Base-by-base conservation (phyloP, 30 jellyfish, hydroid and myxozoan species). In the Morbakka virulenta region DNA sequence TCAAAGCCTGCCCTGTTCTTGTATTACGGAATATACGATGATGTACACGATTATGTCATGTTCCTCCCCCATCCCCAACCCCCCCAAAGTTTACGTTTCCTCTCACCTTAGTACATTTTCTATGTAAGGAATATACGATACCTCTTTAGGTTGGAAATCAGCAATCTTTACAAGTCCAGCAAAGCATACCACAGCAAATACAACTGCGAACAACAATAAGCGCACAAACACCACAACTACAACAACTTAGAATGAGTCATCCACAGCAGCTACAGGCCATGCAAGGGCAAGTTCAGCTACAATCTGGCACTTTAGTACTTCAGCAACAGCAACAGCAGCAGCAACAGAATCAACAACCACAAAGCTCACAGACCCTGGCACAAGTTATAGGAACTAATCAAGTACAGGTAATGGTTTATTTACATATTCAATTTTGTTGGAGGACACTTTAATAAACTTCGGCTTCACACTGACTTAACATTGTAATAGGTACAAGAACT, bases 181-280 rank as follows among this genome's bases (percentile, higher is more conserved):
- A 67, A 76, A 94, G 95, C 6, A 57, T 76, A 23, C 97, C 97
- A 22, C 97, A 80, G 30, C 95, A 72, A 36, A 83, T 90, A 24
- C 98, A 90, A 41, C 90, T 90, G 66, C 94, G 98, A 3, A 96
- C 97, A 17, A 76, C 91, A 57, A 87, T 90, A 77, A 90, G 92
- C 67, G 96, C 83, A 70, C 96, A 83, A 67, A 85, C 95, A 1
- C 86, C 95, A 6, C 95, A 73, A 41, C 50, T 79, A 12, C 94
- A 83, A 30, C 94, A 85, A 49, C 75, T 79, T 41, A 65, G 91
- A 14, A 52, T 76, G 20, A 79, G 87, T 61, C 95, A 80, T 48
- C 86, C 93, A 13, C 94, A 66, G 35, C 94, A 71, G 47, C 74
- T 78, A 69, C 98, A 90, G 57, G 82, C 97, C 12, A 74, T 88